Conservation (phyloP, 2,888 invertebrate species). For the Glyphotaelius pellucidus region DNA sequence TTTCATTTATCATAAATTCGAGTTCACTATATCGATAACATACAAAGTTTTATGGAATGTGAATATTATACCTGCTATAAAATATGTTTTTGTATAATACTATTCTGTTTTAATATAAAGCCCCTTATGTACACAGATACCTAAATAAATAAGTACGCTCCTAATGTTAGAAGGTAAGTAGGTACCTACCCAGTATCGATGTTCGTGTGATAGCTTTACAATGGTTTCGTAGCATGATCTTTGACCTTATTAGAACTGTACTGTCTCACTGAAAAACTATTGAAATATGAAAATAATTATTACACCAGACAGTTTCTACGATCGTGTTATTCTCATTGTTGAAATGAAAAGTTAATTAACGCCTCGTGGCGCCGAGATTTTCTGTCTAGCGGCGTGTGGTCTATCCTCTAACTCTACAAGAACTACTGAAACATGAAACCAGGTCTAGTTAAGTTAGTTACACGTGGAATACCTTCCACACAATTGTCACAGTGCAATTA, state of each 20-base stretch:
- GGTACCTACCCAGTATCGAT: not conserved
- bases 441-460: not conserved
- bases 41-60: not conserved
- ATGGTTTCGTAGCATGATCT: not conserved
- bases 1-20: not conserved
- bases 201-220: not conserved
- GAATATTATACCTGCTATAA: not conserved
- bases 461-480: not conserved
- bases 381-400: not conserved
- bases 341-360: not conserved
- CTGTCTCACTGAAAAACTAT: not conserved
- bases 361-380: not conserved
- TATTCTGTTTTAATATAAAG: not conserved
- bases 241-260: not conserved
- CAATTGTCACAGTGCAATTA: not conserved
- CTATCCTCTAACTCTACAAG: not conserved
- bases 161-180: not conserved
- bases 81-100: not conserved
- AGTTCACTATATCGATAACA: not conserved
- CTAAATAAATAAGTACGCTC: not conserved
- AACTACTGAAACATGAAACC: not conserved
- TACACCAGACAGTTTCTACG: not conserved
- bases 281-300: not conserved
- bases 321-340: not conserved
- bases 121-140: not conserved